Conservation (phyloP, 1,140 invertebrate genomes). For the Pristionchus pacificus region DNA sequence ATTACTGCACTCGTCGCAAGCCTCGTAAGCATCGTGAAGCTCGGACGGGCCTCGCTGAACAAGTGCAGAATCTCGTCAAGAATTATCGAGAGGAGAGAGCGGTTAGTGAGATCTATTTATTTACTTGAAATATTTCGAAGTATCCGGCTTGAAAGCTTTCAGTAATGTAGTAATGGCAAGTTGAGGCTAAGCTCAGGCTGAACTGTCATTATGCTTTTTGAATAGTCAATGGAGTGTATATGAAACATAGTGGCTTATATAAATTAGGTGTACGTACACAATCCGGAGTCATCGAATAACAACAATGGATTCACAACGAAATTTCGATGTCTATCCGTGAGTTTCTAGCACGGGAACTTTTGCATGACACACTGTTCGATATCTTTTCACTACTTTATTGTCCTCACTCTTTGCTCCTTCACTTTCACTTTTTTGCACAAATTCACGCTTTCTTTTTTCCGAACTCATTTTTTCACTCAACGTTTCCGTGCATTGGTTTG, state of each 20-base stretch:
- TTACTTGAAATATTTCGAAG: too few species aligned
- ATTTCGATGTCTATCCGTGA: background rate
- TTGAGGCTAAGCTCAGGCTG: too few species aligned
- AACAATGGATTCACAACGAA: background rate
- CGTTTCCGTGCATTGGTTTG: too few species aligned
- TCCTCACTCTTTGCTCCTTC: background rate
- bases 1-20: constrained; percentile 47
- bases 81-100: constrained; percentile 30
- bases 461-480: too few species aligned
- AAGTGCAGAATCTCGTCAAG: constrained; percentile 38
- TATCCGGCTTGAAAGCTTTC: too few species aligned
- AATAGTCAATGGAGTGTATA: too few species aligned
- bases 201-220: too few species aligned
- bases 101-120: background rate
- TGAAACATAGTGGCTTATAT: too few species aligned
- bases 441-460: too few species aligned
- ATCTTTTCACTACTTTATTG: background rate
- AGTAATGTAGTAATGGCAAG: too few species aligned
- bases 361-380: background rate
- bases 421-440: too few species aligned
- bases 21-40: constrained; percentile 22
- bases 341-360: background rate
- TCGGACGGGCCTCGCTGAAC: constrained; percentile 22
- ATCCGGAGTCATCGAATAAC: background rate
- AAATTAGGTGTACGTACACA: background rate